Conservation (phyloP, 2,888 invertebrate species). For the Melikaiella ostensackeni region DNA sequence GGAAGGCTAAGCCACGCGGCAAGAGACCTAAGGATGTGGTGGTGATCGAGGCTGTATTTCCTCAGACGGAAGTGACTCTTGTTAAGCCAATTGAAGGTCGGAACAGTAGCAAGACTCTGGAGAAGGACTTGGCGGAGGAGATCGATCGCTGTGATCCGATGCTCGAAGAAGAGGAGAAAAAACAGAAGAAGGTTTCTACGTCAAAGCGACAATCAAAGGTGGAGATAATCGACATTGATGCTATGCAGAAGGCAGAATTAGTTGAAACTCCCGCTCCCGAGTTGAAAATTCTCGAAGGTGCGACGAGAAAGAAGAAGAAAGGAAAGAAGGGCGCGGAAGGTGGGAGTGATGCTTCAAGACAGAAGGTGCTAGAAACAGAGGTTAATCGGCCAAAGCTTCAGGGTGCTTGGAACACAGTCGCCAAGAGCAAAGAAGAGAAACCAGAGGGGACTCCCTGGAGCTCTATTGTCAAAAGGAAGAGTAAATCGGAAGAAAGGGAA, state of each 20-base stretch:
- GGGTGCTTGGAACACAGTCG: background rate
- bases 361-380: conserved; percentile 43
- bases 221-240: conserved; percentile 56
- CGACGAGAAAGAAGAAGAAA: conserved; percentile 60
- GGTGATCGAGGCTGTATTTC: conserved; percentile 61
- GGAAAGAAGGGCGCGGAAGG: conserved; percentile 49
- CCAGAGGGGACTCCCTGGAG: conserved; percentile 57
- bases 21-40: conserved; percentile 63
- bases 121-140: conserved; percentile 55
- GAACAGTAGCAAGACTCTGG: conserved; percentile 57
- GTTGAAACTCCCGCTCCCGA: conserved; percentile 49
- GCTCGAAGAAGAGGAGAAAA: conserved; percentile 44
- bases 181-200: conserved; percentile 33
- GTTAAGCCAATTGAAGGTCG: conserved; percentile 59
- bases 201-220: conserved; percentile 50
- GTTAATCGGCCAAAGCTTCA: conserved; percentile 11
- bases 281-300: conserved; percentile 63
- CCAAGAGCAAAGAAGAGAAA: conserved; percentile 48
- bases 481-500: conserved; percentile 49
- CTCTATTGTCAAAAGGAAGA: conserved; percentile 56
- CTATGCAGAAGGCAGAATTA: conserved; percentile 43
- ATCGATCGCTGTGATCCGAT: conserved; percentile 52
- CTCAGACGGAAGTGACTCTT: conserved; percentile 61
- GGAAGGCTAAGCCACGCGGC: conserved; percentile 16
- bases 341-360: conserved; percentile 28